Evolutionary conservation across 2,888 invertebrate genomes (phyloP), one percentile per base, ranked within the genome.

Genomic region (Xestia xanthographa): DNA sequence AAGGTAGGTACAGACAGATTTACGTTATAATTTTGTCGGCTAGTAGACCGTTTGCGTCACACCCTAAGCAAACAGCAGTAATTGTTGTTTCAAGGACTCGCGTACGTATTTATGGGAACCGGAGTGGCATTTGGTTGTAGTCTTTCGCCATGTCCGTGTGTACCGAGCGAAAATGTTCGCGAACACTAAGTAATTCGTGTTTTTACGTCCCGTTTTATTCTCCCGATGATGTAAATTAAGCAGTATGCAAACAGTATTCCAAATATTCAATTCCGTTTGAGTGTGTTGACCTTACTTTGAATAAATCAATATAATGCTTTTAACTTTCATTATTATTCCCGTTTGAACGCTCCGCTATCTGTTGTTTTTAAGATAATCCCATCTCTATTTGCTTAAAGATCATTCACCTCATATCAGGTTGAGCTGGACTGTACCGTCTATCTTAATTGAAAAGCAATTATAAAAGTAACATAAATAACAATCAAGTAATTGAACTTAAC

Each of bases 391-490:
- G 74, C 85, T 72, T 77, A 72, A 38, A 72, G 79, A 73, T 67
- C 82, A 65, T 82, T 87, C 72, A 78, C 72, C 77, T 78, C 72
- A 56, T 66, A 66, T 70, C 79, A 66, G n/a, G 48, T 72, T 62
- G 38, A 76, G 56, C 63, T 73, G 77, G 62, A 62, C 58, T 68
- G 65, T 77, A 77, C 78, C 82, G 82, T 86, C 79, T 83, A 84
- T 90, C 91, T 88, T 92, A 93, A 95, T 93, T 93, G 92, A 92
- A 93, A 92, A 91, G 88, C 91, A 92, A 93, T 94, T 94, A 93
- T 91, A 91, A 89, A 87, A 87, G 82, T 84, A 80, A 90, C 93
- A 94, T 95, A 94, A 95, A 95, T 95, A 95, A 91, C 95, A 94
- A 94, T 95, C 91, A 92, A 88, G 83, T 88, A 92, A 93, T 92